Base-by-base conservation (phyloP, 1,140 invertebrate genomes). In the Piezodorus guildinii region DNA sequence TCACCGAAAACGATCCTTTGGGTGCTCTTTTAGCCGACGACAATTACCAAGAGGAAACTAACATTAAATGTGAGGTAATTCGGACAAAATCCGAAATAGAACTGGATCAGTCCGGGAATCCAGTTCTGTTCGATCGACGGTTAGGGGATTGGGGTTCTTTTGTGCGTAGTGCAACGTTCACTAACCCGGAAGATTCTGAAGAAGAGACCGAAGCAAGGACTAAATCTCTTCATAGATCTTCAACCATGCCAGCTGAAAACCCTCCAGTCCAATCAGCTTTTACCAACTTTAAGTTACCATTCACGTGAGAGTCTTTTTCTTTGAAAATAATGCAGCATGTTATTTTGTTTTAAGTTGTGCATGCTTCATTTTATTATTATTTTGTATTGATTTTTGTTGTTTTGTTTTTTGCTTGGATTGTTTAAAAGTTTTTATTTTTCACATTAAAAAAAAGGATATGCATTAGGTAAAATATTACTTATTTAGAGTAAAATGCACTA, bases 1-100 rank as follows among this genome's bases (percentile, higher is more conserved):
- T 94, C 0, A 88, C 91, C 2, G 83, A 91, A 72, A 93, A 93
- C 73, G 92, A 95, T 78, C 93, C 93, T 0, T 75, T 96, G 25
- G 93, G 92, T 12, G 89, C 91, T 27, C 77, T 93, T 46, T 78
- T 70, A 60, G 54, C 79, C n/a, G 27, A 27, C 15, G 56, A 65
- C 60, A 51, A 60, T 60, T 80, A 82, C 68, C 75, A 74, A 44
- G 71, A 73, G 63, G 72, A 70, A 54, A 63, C 51, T 15, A 62
- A 67, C 46, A 65, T 67, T 10, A 62, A 49, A 60, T 59, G 14
- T 45, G 19, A 61, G 17, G 58, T 69, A 27, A 51, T 64, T 14
- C 21, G 68, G 21, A 62, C 68, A 10, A 63, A 62, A n/a, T 70
- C 68, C 6, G 67, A 69, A 61, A 71, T 71, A 52, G 70, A 70